Evolutionary conservation across 1,140 invertebrate genomes (phyloP).

Genomic region (Meloidogyne floridensis): DNA sequence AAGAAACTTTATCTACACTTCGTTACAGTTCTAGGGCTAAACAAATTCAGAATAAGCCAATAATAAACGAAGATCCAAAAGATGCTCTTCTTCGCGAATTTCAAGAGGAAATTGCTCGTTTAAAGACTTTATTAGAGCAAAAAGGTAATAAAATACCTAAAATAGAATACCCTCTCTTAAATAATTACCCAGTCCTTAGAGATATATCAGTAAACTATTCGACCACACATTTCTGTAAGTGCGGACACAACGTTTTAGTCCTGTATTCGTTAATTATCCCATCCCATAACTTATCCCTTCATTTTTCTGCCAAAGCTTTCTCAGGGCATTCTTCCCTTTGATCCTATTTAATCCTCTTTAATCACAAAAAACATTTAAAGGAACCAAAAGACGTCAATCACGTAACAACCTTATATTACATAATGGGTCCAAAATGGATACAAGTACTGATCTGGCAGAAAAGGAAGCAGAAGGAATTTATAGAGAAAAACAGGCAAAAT

Average conservation of each 20-base stretch:
- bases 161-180: too few species aligned
- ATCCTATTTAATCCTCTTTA: too few species aligned
- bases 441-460: constrained; percentile 59
- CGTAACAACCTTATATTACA: not conserved
- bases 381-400: constrained; percentile 16
- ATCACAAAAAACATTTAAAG: constrained; percentile 9
- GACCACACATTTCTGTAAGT: too few species aligned
- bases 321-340: too few species aligned
- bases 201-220: too few species aligned
- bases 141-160: too few species aligned
- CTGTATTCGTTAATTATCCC: too few species aligned
- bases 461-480: constrained; percentile 67
- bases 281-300: too few species aligned
- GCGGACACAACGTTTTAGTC: too few species aligned
- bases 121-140: constrained; percentile 64
- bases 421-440: not conserved
- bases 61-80: constrained; percentile 92
- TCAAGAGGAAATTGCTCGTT: constrained; percentile 69
- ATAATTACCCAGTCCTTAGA: too few species aligned
- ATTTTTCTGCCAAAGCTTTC: too few species aligned
- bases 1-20: constrained; percentile 85
- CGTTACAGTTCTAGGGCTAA: constrained; percentile 90
- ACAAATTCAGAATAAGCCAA: constrained; percentile 92
- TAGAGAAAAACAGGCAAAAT: constrained; percentile 67
- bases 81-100: constrained; percentile 84